Evolutionary conservation across 2,797 vertebrate species (phyloP), one percentile per base, ranked within the genome.

Genomic region (Melanotaenia pygmaea): DNA sequence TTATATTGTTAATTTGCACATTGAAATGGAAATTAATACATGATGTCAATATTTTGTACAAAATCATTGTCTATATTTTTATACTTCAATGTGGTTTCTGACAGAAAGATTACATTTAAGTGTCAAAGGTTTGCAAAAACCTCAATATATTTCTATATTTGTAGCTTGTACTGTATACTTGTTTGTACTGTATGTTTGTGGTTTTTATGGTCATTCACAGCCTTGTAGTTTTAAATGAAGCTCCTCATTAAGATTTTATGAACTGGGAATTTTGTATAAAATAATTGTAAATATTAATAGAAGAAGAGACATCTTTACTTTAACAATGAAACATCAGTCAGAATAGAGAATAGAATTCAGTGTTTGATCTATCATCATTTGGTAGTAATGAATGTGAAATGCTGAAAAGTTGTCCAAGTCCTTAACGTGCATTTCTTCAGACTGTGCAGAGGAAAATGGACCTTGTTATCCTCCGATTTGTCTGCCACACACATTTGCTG

Each of bases 11-110:
- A 84, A 88, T 94, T 94, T 95, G 94, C 93, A 95, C 95, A 94
- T 93, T 91, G 57, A 70, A 87, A 90, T 84, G 72, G 87, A 89
- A 87, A 90, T 92, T 88, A 86, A 89, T 88, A 85, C 87, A 90
- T 90, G 90, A 90, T 93, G 92, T 94, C 92, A 91, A 93, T 92
- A 92, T 94, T 94, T 93, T 94, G 90, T 93, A 93, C 74, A 89
- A 94, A 93, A 82, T 77, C 89, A 90, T 85, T 91, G 91, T 93
- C 84, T 95, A 92, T 95, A 94, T 95, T 95, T 95, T 95, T 95
- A 91, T 94, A 95, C 91, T 88, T 88, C 80, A 86, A 77, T 85
- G 84, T 92, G 86, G 83, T 88, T 86, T 89, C 81, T 89, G 91
- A 90, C 89, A 83, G 89, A 86, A 79, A 85, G 84, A 87, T 89